These are phyloP conservation scores for Psix sp. DNA, from an alignment of 1,140 invertebrate species.

Conservation along the genomic window DNA sequence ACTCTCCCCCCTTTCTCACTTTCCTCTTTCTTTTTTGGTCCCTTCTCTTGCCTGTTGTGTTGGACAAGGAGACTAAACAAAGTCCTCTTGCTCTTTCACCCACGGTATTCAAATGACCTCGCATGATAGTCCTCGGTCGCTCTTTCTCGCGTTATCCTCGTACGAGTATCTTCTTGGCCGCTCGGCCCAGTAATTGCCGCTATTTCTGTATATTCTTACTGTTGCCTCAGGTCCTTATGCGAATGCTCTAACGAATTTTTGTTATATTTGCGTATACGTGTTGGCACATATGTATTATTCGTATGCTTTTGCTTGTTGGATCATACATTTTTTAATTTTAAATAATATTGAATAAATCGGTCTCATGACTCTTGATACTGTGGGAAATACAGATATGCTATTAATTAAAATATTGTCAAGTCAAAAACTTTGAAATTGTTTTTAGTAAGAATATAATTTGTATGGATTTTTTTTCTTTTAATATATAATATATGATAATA, in stretches of 20 bases:
- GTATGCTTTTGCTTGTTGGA: slow-evolving; percentile 36
- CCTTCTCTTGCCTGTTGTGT: slow-evolving; percentile 4
- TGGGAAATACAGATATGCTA: too few species aligned
- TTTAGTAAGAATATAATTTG: too few species aligned
- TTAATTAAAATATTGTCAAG: too few species aligned
- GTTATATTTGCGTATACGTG: slow-evolving; percentile 51
- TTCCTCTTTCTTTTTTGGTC: slow-evolving; percentile 47
- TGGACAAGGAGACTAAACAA: background rate
- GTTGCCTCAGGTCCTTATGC: slow-evolving; percentile 62
- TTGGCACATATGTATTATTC: slow-evolving; percentile 40
- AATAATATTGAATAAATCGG: too few species aligned
- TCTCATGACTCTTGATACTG: too few species aligned
- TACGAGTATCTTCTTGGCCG: slow-evolving; percentile 49
- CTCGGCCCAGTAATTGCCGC: slow-evolving; percentile 65
- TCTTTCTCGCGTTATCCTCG: slow-evolving; percentile 36
- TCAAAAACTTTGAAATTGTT: too few species aligned
- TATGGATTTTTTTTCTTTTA: too few species aligned
- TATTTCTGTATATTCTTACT: slow-evolving; percentile 63
- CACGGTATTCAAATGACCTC: slow-evolving; percentile 71
- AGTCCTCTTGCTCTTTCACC: slow-evolving; percentile 49
- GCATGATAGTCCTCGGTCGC: slow-evolving; percentile 63
- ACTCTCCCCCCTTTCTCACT: slow-evolving; percentile 54
- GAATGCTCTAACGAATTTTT: slow-evolving; percentile 55
- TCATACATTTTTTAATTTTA: too few species aligned
- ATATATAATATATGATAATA: too few species aligned